Base-by-base conservation (phyloP, 2,113 vertebrate species). In the Spermophilus dauricus region DNA sequence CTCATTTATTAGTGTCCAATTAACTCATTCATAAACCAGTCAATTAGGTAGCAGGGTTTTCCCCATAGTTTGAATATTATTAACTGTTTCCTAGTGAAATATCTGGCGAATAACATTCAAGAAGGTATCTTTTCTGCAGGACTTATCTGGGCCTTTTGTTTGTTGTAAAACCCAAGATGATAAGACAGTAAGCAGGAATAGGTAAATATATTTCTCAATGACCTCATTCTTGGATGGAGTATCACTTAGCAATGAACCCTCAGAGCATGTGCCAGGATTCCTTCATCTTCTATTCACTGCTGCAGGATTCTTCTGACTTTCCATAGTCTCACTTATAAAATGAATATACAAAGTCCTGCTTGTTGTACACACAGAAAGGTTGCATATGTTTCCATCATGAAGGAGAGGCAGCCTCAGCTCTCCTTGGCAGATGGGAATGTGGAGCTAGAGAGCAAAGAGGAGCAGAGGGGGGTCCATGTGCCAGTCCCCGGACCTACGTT, bases 381-480 rank as follows among this genome's bases (percentile, higher is more conserved):
- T 75, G 18, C 39, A 7, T 0, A 2, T 17, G 9, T 53, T 22
- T 61, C 58, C 22, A 2, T 0, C 1, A 4, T 37, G 34, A 42
- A 78, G 8, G 0, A 9, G 4, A 61, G 34, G 10, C 4, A 42
- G 37, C 24, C 53, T 63, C 39, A 34, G 18, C 3, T 17, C 58
- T 63, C 22, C 4, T 24, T 2, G n/a, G 34, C 65, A 75, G 12
- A 20, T 7, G 17, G 76, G 0, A 34, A 5, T 17, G 8, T 12
- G 5, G 34, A 78, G 32, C 5, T 17, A 87, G 42, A 18, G 30
- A 90, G 2, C 11, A 48, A 2, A 34, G 0, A 28, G 5, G 32
- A 37, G 1, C 1, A 18, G 32, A 45, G 45, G 0, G 1, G 0
- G 1, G 2, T 14, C 32, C 65, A 11, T 28, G 1, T 37, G n/a